phyloP scores from a whole-genome alignment of 2,888 invertebrate genomes.

The Allophyes oxyacanthae region DNA sequence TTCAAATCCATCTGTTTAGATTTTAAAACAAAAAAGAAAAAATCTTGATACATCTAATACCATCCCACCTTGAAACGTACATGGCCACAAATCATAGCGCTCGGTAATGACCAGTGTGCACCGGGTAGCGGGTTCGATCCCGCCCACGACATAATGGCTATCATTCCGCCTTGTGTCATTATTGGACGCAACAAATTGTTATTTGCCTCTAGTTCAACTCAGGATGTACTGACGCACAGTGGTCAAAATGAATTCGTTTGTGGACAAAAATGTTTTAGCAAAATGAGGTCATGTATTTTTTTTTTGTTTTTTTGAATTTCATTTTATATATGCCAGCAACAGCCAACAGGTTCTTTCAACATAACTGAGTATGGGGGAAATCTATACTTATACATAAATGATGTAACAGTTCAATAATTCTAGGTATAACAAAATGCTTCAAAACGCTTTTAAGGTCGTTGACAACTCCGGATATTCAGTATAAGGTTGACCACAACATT shows the following conservation, averaged over 20 bases:
- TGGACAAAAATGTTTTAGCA: constrained; percentile 12
- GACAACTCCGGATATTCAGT: constrained; percentile 3
- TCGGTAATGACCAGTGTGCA: constrained; percentile 56
- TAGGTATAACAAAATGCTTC: too few species aligned
- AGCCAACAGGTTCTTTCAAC: too few species aligned
- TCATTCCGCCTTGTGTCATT: constrained; percentile 63
- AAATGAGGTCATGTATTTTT: too few species aligned
- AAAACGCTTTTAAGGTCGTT: not conserved
- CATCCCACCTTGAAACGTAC: constrained; percentile 47
- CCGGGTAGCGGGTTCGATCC: constrained; percentile 63
- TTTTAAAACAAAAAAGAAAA: constrained; percentile 18
- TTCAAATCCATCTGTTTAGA: constrained; percentile 9
- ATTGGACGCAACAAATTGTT: constrained; percentile 61
- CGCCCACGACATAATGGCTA: constrained; percentile 67
- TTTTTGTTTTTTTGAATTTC: too few species aligned
- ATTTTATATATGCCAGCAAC: too few species aligned
- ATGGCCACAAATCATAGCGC: constrained; percentile 55
- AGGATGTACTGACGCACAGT: constrained; percentile 40
- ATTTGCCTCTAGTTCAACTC: constrained; percentile 49
- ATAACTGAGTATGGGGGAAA: too few species aligned
- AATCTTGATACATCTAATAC: constrained; percentile 43
- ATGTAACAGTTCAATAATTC: too few species aligned
- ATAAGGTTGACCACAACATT: constrained; percentile 26
- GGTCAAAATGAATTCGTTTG: constrained; percentile 5
- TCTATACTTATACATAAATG: too few species aligned